Base-by-base conservation (phyloP, 2,113 vertebrate genomes). In the Grammomys surdaster region DNA sequence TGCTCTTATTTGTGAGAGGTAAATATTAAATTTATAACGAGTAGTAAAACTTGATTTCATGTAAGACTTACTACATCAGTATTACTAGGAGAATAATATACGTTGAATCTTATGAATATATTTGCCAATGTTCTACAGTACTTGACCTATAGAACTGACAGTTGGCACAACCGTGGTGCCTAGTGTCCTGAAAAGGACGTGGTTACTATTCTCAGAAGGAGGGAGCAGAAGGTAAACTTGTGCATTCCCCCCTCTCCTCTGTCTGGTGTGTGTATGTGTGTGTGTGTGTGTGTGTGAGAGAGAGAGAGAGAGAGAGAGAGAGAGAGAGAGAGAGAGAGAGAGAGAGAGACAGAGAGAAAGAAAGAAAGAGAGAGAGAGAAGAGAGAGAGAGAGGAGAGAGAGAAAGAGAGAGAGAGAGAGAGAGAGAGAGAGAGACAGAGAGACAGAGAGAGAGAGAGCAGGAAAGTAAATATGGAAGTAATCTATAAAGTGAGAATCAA, bases 1-100 rank as follows among this genome's bases (percentile, higher is more conserved):
- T 87, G 67, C 54, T 94, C 60, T 90, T 63, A 89, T 69, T 77
- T 82, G 31, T 70, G 85, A 94, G 89, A 95, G 58, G 73, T 95
- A 87, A 96, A 94, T 95, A 89, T 92, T 60, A 90, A 73, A 75
- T 95, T 94, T 91, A 67, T 75, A 80, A 60, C 76, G 65, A 40
- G 40, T 70, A 76, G 91, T 92, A 76, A 46, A 90, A 54, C n/a
- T 78, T 87, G 56, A 85, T 85, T 26, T 88, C 43, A n/a, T 56
- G 36, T 70, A 81, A 96, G 51, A 72, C 58, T 46, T 40, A 12
- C 43, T 56, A 56, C 70, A 70, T 75, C n/a, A 1, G 31, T 92
- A 60, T 80, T 90, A 40, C 51, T 76, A n/a, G 78, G 88, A 58
- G 11, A 82, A 46, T 63, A 24, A 19, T 65, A 6, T 51, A 33